A percentile compares a stretch with the other conserved stretches of the same genome.
These are phyloP conservation scores for Brachionus manjavacas DNA, from an alignment of 1,140 invertebrate genomes.

Conservation along the genomic window DNA sequence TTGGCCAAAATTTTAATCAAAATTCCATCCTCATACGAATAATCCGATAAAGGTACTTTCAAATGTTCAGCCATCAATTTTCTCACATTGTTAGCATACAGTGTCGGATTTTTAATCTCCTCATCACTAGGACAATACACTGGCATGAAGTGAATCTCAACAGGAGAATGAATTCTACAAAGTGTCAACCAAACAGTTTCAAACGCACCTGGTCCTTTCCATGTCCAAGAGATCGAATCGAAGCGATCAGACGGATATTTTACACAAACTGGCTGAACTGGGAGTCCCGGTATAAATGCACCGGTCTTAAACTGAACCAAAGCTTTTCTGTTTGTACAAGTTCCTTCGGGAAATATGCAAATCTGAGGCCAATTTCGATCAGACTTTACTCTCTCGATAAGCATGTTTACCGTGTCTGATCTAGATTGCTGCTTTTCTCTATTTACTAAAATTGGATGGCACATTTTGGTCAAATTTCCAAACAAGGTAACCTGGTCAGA, in stretches of 20 bases:
- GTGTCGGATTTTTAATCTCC: slow-evolving; percentile 77
- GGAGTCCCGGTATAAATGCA: slow-evolving; percentile 76
- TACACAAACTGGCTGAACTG: slow-evolving; percentile 86
- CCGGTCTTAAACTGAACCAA: slow-evolving; percentile 91
- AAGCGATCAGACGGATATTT: slow-evolving; percentile 77
- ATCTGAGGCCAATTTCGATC: slow-evolving; percentile 82
- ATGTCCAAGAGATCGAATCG: slow-evolving; percentile 92
- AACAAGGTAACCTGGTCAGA: slow-evolving; percentile 71
- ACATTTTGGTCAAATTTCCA: slow-evolving; percentile 83
- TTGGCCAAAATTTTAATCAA: slow-evolving; percentile 18
- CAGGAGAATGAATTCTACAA: slow-evolving; percentile 78
- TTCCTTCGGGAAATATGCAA: slow-evolving; percentile 81
- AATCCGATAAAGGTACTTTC: background rate
- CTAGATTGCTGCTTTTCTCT: slow-evolving; percentile 84
- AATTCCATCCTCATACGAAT: slow-evolving; percentile 37
- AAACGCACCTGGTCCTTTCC: slow-evolving; percentile 88
- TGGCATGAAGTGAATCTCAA: slow-evolving; percentile 80
- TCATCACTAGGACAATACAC: slow-evolving; percentile 80
- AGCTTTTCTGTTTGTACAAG: slow-evolving; percentile 85
- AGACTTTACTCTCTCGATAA: slow-evolving; percentile 75
- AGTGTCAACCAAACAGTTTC: slow-evolving; percentile 82
- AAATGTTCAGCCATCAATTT: slow-evolving; percentile 78
- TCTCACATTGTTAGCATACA: slow-evolving; percentile 86
- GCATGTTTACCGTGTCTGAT: slow-evolving; percentile 82
- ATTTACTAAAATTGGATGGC: slow-evolving; percentile 87